Base-by-base conservation (phyloP, 2,797 vertebrate genomes). In the Rhyacichthys aspro region DNA sequence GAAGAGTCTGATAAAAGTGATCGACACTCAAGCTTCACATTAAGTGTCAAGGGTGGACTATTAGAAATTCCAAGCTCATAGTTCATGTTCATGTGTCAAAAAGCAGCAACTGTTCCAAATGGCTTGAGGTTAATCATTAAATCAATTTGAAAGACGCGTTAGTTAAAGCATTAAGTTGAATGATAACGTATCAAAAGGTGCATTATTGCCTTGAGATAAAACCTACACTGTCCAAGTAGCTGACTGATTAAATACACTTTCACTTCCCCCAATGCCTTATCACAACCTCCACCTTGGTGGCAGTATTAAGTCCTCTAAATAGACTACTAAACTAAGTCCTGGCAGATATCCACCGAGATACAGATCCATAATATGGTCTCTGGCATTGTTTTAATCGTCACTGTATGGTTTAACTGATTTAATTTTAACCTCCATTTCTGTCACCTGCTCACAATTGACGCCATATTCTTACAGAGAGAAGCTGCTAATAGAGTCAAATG, bases 221-320 rank as follows among this genome's bases (percentile, higher is more conserved):
- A 1, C 37, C 23, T 33, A 48, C 28, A 33, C 46, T 19, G 4
- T 68, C 1, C 3, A 37, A 3, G 11, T 36, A 1, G 7, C 47
- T 44, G 52, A 2, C 8, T 63, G 17, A 42, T 10, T 46, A 12
- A 49, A 32, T 5, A 28, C 42, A 41, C 47, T 9, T 63, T 65
- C 9, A 47, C 7, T 9, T 19, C 11, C 10, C n/a, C 43, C 18
- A 19, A n/a, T 62, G 17, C 19, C 9, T 56, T 61, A 14, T 33
- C 66, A 14, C 2, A 15, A 16, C 54, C 68, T 41, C n/a, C 74
- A 56, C 70, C 67, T 39, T 0, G 50, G 15, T 70, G 55, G 33
- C 18, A 59, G 17, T 3, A 43, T 7, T 46, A n/a, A 14, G 7
- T 6, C 0, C 1, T 52, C 1, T 7, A 16, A 19, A 9, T 44